These are phyloP conservation scores for Netelia inedita DNA, from an alignment of 2,888 invertebrate species.

Conservation along the genomic window DNA sequence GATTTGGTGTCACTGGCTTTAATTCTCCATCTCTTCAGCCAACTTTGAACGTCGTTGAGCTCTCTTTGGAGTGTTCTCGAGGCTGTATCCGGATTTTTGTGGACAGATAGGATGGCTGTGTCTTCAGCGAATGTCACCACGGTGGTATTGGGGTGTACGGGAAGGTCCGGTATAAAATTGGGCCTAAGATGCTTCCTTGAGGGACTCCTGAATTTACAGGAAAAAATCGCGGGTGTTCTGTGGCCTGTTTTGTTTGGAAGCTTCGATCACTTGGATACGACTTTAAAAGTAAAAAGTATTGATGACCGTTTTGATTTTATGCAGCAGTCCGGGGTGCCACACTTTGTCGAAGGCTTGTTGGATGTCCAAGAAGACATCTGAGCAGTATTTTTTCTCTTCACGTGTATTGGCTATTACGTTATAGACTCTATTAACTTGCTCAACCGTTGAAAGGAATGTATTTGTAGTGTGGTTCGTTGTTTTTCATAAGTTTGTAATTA, in stretches of 20 bases:
- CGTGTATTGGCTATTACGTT: slow-evolving; percentile 59
- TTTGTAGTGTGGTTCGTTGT: no score
- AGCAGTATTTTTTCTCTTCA: slow-evolving; percentile 69
- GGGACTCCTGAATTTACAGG: slow-evolving; percentile 29
- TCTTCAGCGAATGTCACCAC: slow-evolving; percentile 45
- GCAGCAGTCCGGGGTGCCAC: slow-evolving; percentile 70
- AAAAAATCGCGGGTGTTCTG: not conserved
- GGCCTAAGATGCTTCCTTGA: slow-evolving; percentile 52
- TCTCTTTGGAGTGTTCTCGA: slow-evolving; percentile 18
- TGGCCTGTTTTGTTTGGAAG: not conserved
- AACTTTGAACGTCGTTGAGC: not conserved
- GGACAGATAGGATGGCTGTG: slow-evolving; percentile 19
- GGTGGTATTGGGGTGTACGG: not conserved
- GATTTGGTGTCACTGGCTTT: not conserved
- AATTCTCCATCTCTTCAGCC: slow-evolving; percentile 21
- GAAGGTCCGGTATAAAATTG: slow-evolving; percentile 57
- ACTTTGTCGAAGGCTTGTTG: slow-evolving; percentile 72
- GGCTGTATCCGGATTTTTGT: not conserved
- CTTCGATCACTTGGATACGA: slow-evolving; percentile 4
- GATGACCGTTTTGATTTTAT: slow-evolving; percentile 66
- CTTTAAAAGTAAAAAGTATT: slow-evolving; percentile 56
- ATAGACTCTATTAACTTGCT: slow-evolving; percentile 69
- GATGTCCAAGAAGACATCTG: slow-evolving; percentile 68
- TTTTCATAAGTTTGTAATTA: no score
- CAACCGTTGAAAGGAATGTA: no score